Evolutionary conservation across 2,888 invertebrate species (phyloP).

Genomic region (Oxyscelio sp.): DNA sequence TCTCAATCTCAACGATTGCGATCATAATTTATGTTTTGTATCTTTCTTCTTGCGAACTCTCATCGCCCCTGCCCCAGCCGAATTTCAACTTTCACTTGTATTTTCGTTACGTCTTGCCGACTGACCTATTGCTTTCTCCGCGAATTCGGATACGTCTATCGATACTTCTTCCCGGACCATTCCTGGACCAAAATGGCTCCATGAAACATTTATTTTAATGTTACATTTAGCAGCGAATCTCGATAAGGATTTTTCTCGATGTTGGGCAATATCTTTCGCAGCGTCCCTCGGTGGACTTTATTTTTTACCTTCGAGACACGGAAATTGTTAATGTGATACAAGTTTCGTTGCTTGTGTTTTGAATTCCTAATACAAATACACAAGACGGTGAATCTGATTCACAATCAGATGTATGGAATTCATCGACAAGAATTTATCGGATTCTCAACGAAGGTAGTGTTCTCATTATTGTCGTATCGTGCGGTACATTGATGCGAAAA

Average conservation of each 20-base stretch:
- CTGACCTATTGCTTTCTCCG: slow-evolving; percentile 52
- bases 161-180: background rate
- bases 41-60: slow-evolving; percentile 65
- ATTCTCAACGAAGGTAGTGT: slow-evolving; percentile 47
- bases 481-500: slow-evolving; percentile 27
- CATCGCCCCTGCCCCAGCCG: slow-evolving; percentile 35
- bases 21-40: slow-evolving; percentile 79
- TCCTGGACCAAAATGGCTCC: background rate
- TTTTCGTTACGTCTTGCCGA: slow-evolving; percentile 43
- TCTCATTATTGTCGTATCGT: slow-evolving; percentile 58
- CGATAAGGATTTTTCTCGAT: too few relatives aligned
- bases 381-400: slow-evolving; percentile 45
- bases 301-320: background rate
- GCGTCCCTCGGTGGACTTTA: background rate
- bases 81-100: slow-evolving; percentile 52
- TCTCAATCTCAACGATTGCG: slow-evolving; percentile 78
- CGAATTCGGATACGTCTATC: slow-evolving; percentile 28
- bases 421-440: slow-evolving; percentile 67
- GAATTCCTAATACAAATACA: slow-evolving; percentile 55
- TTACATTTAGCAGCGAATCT: background rate
- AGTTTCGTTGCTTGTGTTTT: slow-evolving; percentile 16
- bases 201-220: background rate
- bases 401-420: slow-evolving; percentile 56
- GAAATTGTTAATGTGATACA: slow-evolving; percentile 28
- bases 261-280: too few relatives aligned